Evolutionary conservation across 2,113 vertebrate species (phyloP), one percentile per base, ranked within the genome.

Genomic region (Chionis minor): DNA sequence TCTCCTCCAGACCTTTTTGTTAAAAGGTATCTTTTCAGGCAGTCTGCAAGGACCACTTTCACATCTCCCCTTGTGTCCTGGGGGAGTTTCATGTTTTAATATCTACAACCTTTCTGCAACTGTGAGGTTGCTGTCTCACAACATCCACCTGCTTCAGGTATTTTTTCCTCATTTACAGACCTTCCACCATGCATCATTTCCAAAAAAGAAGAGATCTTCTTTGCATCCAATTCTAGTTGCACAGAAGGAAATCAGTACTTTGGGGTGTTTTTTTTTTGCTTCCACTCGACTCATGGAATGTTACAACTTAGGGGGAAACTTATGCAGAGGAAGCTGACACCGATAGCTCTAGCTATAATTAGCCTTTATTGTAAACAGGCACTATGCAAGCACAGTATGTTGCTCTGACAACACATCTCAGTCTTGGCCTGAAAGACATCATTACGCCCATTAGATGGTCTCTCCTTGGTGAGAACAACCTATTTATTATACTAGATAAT

Each of bases 211-310:
- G 54, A 30, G 20, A 67, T 62, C 10, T 17, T 74, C 4, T 62
- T 62, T 69, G 13, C 7, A 15, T 32, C 15, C 26, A 51, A 23
- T 15, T 72, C 62, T 26, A 70, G 15, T 21, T 82, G 30, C 72
- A 83, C 26, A 59, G 32, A 58, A 92, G 27, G 8, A 56, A 91
- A 51, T 59, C 6, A 52, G 42, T 33, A 56, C 11, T 58, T 89
- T 4, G 14, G 49, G 4, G 8, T 38, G 38, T 0, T 10, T 65
- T 54, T 52, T 33, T 6, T 10, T 1, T 2, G 18, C 7, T 8
- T 15, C 13, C 6, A 9, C 6, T 28, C 71, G 14, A 75, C 42
- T 85, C 12, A 11, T 13, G 54, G 38, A 67, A 56, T 26, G 5
- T 51, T 58, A 14, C 10, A 13, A 5, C 72, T 4, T 32, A 11